phyloP scores from a whole-genome alignment of 2,113 vertebrate genomes.

The Mustela nigripes region DNA sequence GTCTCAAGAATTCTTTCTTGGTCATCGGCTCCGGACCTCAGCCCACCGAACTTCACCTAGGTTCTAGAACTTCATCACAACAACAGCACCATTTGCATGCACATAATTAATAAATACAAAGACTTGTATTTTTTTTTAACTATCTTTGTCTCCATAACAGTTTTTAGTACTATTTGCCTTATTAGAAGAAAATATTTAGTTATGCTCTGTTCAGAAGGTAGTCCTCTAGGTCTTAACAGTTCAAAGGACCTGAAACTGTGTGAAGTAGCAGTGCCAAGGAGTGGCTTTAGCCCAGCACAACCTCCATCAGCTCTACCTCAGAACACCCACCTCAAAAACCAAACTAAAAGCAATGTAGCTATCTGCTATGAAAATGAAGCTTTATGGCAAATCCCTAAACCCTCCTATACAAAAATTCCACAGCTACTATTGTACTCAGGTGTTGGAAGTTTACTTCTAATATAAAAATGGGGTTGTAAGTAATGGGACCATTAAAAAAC shows the following conservation, averaged over 20 bases:
- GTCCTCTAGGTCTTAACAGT: neutral
- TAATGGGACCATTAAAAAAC: neutral
- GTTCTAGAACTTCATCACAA: neutral
- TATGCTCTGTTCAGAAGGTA: neutral
- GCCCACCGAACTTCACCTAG: too few species aligned
- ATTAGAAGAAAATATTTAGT: neutral
- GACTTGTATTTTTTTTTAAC: neutral
- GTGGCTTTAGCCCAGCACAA: neutral
- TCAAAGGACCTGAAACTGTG: neutral
- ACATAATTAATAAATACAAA: constrained; percentile 1
- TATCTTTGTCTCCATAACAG: neutral
- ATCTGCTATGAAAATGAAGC: neutral
- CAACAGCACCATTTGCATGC: neutral
- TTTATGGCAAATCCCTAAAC: neutral
- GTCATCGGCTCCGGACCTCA: too few species aligned
- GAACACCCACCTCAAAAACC: neutral
- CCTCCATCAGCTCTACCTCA: neutral
- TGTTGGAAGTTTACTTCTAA: neutral
- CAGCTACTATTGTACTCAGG: neutral
- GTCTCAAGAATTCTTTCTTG: too few species aligned
- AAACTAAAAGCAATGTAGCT: neutral
- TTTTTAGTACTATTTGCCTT: neutral
- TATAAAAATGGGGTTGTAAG: neutral
- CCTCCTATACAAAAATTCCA: neutral
- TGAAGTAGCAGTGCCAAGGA: neutral